A percentile compares a stretch with the other conserved stretches of the same genome.
Conservation (phyloP, 2,113 vertebrate genomes). For the Laticauda colubrina region DNA sequence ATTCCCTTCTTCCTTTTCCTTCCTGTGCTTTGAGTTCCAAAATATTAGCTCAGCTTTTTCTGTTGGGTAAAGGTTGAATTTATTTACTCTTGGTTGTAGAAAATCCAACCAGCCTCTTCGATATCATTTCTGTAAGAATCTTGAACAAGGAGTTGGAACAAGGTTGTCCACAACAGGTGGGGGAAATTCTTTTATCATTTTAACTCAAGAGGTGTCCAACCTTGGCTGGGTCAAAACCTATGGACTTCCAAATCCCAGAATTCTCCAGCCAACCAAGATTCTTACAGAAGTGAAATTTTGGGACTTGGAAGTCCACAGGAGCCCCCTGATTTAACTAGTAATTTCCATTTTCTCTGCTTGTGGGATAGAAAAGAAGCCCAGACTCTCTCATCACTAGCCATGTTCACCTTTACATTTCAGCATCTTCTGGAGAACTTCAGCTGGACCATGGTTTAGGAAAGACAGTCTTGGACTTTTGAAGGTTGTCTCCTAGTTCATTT, state of each 20-base stretch:
- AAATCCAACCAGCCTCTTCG: background rate
- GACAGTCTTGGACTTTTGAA: background rate
- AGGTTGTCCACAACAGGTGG: background rate
- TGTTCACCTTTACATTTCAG: background rate
- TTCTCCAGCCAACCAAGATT: no score
- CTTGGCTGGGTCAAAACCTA: no score
- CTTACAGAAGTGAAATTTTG: no score
- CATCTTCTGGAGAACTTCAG: background rate
- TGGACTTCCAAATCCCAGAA: no score
- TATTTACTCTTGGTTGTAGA: background rate
- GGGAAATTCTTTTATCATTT: background rate
- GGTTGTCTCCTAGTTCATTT: background rate
- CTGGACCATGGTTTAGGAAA: background rate
- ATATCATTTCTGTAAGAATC: background rate
- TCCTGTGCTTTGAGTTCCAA: background rate
- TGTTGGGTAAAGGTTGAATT: background rate
- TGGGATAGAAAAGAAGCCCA: background rate
- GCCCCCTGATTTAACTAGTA: no score
- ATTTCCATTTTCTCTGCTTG: background rate
- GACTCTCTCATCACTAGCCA: no score
- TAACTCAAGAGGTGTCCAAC: no score
- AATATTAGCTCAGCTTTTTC: background rate
- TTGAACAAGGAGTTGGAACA: background rate
- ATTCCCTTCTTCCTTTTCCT: no score
- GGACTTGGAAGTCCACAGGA: no score